Conservation (phyloP, 2,797 vertebrate species). For the Gobio occitaniae region DNA sequence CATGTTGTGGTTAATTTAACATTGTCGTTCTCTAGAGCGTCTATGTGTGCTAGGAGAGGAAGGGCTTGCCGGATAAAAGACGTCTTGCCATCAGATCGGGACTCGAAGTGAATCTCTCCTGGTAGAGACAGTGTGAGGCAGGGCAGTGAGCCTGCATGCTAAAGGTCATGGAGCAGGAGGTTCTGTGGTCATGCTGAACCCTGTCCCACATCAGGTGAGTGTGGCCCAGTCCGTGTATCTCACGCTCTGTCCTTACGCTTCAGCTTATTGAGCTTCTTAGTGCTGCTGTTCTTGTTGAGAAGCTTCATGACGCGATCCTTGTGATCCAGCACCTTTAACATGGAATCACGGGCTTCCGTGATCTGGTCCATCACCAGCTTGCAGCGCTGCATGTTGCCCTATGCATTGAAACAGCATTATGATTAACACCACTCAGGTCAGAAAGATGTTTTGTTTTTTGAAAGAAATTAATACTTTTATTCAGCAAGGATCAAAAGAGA, state of each 20-base stretch:
- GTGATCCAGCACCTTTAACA: conserved; percentile 98
- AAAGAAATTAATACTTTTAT: not conserved
- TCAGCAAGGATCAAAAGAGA: not conserved
- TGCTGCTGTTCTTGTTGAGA: conserved; percentile 94
- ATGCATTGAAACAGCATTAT: conserved; percentile 39
- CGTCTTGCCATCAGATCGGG: not conserved
- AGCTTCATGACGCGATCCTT: conserved; percentile 97
- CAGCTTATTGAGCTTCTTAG: conserved; percentile 96
- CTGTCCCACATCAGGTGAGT: conserved; percentile 5
- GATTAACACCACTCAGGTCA: not conserved
- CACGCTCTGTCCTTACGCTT: conserved; percentile 95
- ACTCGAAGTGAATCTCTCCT: not conserved
- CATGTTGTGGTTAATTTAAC: conserved; percentile 13
- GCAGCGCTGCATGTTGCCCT: conserved; percentile 99
- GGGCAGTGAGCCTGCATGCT: conserved; percentile 2
- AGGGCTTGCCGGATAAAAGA: conserved; percentile 12
- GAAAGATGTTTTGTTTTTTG: not conserved
- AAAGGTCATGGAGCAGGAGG: conserved; percentile 10
- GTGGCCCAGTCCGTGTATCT: not conserved
- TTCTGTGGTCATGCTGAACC: conserved; percentile 18
- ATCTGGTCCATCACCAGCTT: conserved; percentile 99
- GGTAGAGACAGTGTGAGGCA: not conserved
- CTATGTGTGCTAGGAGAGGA: conserved; percentile 2
- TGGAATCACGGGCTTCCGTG: conserved; percentile 95
- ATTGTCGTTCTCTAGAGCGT: conserved; percentile 19